Evolutionary conservation across 2,888 invertebrate genomes (phyloP).

Genomic region (Stegophylla sp.): DNA sequence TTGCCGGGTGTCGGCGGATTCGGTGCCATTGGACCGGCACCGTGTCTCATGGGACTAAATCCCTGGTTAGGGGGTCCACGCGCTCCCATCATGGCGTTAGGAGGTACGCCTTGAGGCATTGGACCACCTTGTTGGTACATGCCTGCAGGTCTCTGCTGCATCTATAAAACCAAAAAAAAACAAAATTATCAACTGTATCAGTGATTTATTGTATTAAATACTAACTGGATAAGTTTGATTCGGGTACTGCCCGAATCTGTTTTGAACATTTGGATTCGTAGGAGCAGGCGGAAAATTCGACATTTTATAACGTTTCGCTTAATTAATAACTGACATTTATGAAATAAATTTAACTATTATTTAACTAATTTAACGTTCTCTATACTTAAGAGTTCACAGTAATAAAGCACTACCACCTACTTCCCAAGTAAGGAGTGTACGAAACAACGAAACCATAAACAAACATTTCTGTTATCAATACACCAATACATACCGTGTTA

Average conservation of each 20-base stretch:
- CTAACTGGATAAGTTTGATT: slow-evolving; percentile 80
- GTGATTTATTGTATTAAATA: slow-evolving; percentile 58
- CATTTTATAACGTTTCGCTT: slow-evolving; percentile 25
- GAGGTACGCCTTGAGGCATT: slow-evolving; percentile 69
- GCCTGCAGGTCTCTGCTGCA: slow-evolving; percentile 73
- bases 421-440: too few relatives aligned
- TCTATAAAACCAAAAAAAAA: slow-evolving; percentile 62
- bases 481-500: too few relatives aligned
- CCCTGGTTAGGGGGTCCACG: slow-evolving; percentile 49
- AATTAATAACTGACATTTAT: too few relatives aligned
- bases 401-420: too few relatives aligned
- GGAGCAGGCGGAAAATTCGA: slow-evolving; percentile 49
- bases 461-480: too few relatives aligned
- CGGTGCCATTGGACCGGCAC: slow-evolving; percentile 64
- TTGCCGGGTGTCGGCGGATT: slow-evolving; percentile 73
- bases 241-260: slow-evolving; percentile 70
- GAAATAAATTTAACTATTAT: too few relatives aligned
- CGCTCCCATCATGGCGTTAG: slow-evolving; percentile 65
- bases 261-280: slow-evolving; percentile 47
- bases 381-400: too few relatives aligned
- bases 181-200: slow-evolving; percentile 8
- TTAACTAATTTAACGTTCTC: too few relatives aligned
- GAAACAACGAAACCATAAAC: too few relatives aligned
- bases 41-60: slow-evolving; percentile 71
- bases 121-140: slow-evolving; percentile 71